Conservation (phyloP, 2,888 invertebrate species). For the Epiblema foenella region DNA sequence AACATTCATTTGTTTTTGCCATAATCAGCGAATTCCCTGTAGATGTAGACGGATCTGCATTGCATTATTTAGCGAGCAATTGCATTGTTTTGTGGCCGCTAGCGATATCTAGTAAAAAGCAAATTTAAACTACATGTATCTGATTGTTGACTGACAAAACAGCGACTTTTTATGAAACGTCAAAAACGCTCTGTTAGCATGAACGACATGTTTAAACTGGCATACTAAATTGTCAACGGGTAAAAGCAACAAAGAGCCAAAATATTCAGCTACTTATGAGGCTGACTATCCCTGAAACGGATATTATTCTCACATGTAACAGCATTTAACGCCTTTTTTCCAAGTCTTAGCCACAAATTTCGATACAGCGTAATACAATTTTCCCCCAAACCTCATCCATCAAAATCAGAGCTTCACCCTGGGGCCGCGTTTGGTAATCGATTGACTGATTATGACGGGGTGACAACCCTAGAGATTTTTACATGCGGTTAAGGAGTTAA, state of each 20-base stretch:
- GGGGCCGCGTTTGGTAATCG: constrained; percentile 32
- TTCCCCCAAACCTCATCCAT: constrained; percentile 40
- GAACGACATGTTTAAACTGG: too few species aligned
- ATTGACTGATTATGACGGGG: constrained; percentile 40
- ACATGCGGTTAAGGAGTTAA: constrained; percentile 19
- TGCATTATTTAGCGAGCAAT: constrained; percentile 19
- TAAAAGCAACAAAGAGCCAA: too few species aligned
- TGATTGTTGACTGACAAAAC: too few species aligned
- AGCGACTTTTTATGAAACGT: too few species aligned
- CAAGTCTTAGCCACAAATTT: constrained; percentile 22
- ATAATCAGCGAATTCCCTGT: constrained; percentile 23
- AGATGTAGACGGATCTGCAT: neutral
- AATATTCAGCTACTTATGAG: too few species aligned
- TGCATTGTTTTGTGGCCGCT: neutral
- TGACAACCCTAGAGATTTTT: constrained; percentile 35
- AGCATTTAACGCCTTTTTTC: neutral
- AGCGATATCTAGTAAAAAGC: constrained; percentile 3
- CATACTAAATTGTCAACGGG: too few species aligned
- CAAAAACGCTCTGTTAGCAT: too few species aligned
- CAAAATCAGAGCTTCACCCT: constrained; percentile 39
- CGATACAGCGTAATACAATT: constrained; percentile 40
- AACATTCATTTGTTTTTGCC: constrained; percentile 35
- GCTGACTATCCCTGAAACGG: too few species aligned
- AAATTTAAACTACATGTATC: neutral
- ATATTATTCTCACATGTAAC: neutral